phyloP scores from a whole-genome alignment of 2,113 vertebrate genomes.

The Azemiops feae region DNA sequence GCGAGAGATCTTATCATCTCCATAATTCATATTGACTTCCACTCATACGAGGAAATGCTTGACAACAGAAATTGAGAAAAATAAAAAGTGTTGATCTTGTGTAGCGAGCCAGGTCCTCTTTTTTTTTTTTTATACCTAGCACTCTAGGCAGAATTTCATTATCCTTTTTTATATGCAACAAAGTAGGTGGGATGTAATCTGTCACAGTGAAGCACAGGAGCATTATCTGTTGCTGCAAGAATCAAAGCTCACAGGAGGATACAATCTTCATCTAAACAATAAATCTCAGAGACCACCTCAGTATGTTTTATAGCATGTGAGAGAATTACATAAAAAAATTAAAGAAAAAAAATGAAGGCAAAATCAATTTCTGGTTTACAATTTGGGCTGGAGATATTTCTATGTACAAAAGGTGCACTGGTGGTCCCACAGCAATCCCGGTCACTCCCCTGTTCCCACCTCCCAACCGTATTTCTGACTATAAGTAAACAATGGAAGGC shows the following conservation, averaged over 20 bases:
- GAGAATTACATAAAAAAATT: background rate
- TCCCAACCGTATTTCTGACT: background rate
- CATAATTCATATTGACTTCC: background rate
- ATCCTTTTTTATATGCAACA: background rate
- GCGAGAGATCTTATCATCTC: background rate
- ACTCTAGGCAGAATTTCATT: background rate
- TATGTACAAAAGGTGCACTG: background rate
- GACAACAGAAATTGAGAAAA: background rate
- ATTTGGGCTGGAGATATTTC: background rate
- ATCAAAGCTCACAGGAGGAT: background rate
- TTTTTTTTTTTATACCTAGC: background rate
- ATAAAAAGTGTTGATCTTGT: background rate
- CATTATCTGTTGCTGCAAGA: background rate
- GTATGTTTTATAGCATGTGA: background rate
- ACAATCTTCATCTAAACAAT: background rate
- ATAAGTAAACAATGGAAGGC: background rate
- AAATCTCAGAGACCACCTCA: background rate
- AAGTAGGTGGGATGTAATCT: background rate
- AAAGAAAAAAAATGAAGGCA: background rate
- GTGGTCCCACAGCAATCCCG: background rate
- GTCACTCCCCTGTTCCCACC: background rate
- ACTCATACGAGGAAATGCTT: slow-evolving; percentile 6
- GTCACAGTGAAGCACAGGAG: background rate
- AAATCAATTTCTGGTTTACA: background rate
- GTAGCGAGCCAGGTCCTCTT: background rate